phyloP scores from a whole-genome alignment of 2,888 invertebrate species.

The Hermaeophaga mercurialis region DNA sequence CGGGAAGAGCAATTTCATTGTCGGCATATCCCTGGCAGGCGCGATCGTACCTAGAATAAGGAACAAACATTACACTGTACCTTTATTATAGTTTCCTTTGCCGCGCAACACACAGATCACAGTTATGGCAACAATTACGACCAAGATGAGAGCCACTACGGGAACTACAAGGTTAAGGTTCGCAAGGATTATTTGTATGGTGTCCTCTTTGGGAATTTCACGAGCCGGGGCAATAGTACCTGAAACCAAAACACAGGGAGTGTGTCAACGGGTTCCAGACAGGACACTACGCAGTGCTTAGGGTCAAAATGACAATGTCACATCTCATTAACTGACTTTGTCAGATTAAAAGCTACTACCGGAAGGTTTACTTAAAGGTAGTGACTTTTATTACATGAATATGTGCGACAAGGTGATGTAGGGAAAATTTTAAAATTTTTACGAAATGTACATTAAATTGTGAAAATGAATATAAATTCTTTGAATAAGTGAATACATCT shows the following conservation, averaged over 20 bases:
- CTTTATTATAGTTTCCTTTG: slow-evolving; percentile 83
- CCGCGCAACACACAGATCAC: slow-evolving; percentile 91
- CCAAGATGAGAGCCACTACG: slow-evolving; percentile 87
- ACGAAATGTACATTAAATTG: too few relatives aligned
- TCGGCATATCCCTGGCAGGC: slow-evolving; percentile 66
- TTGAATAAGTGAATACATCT: too few relatives aligned
- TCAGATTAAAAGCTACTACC: slow-evolving; percentile 28
- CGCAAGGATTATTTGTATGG: slow-evolving; percentile 84
- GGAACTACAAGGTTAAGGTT: slow-evolving; percentile 94
- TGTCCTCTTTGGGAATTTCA: slow-evolving; percentile 83
- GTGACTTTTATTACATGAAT: too few relatives aligned
- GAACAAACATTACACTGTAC: slow-evolving; percentile 58
- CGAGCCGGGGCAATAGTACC: slow-evolving; percentile 93
- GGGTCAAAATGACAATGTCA: slow-evolving; percentile 27
- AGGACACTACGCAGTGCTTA: slow-evolving; percentile 29
- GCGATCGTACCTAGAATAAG: slow-evolving; percentile 75
- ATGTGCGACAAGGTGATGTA: too few relatives aligned
- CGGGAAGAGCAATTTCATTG: slow-evolving; percentile 65
- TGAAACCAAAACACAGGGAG: slow-evolving; percentile 67
- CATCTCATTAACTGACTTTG: slow-evolving; percentile 32
- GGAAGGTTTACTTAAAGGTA: background rate
- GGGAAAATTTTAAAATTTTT: background rate
- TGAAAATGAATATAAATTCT: too few relatives aligned
- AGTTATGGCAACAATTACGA: slow-evolving; percentile 90
- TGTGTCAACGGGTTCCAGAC: slow-evolving; percentile 36